These are phyloP conservation scores for Eurytoma californica DNA, from an alignment of 2,888 invertebrate species.

Conservation along the genomic window DNA sequence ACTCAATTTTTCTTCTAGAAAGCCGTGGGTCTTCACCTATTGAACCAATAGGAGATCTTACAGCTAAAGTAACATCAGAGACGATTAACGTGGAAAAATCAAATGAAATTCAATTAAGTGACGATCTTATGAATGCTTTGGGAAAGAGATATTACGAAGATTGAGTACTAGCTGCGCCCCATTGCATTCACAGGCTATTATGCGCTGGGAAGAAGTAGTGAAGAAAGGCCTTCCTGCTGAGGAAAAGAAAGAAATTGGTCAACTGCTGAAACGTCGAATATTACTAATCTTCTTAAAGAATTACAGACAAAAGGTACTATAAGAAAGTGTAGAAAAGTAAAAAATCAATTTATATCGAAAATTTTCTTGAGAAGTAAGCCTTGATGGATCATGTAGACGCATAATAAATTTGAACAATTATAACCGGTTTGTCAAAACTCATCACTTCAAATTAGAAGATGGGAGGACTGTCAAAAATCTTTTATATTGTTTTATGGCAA, in stretches of 20 bases:
- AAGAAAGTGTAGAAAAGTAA: background rate
- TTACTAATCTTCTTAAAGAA: background rate
- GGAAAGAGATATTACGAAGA: background rate
- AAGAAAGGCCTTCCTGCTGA: slow-evolving; percentile 2
- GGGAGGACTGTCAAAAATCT: slow-evolving; percentile 54
- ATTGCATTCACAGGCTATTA: background rate
- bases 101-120: background rate
- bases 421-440: slow-evolving; percentile 56
- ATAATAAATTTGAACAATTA: slow-evolving; percentile 62
- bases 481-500: slow-evolving; percentile 40
- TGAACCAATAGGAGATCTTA: too few species aligned
- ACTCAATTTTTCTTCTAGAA: too few species aligned
- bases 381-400: slow-evolving; percentile 55
- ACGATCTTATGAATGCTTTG: background rate
- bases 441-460: slow-evolving; percentile 64
- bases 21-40: too few species aligned
- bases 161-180: background rate
- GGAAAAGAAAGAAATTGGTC: slow-evolving; percentile 4
- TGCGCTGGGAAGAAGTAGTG: slow-evolving; percentile 10
- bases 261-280: background rate
- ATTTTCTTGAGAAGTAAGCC: slow-evolving; percentile 59
- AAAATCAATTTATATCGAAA: slow-evolving; percentile 58
- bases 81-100: too few species aligned
- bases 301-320: background rate
- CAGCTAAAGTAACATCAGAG: background rate